Evolutionary conservation across 1,140 invertebrate genomes (phyloP), one percentile per base, ranked within the genome.

Genomic region (Nephila pilipes): DNA sequence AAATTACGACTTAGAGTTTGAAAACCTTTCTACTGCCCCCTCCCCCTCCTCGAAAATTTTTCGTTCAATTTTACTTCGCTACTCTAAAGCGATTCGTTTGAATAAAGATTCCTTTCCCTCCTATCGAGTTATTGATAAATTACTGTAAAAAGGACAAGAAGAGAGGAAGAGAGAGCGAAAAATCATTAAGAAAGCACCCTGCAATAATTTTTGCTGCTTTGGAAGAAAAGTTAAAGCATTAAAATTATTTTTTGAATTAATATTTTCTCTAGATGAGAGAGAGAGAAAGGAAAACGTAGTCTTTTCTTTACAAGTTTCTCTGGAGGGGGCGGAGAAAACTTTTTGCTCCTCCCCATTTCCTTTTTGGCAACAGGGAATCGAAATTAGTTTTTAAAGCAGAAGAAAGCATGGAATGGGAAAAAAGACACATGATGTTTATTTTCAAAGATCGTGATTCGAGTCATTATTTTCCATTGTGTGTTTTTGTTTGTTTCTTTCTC

Each of bases 61-160:
- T 54, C 46, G 80, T 81, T 81, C 85, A 87, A 60, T 60, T 90
- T 90, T 58, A 79, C n/a, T 80, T 79, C 88, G 12, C 79, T 54
- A 83, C 85, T 87, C 58, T 36, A 91, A 91, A 91, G 89, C 54
- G 55, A 54, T 91, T 91, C 89, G 89, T 83, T 83, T 55, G 80
- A 91, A 83, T 83, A 91, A 83, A 80, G 89, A 63, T 91, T 83
- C 89, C 20, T 60, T 54, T 65, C 58, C 32, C 60, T 83, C 89
- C 89, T 75, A 91, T 91, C 79, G 89, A 91, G 89, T 91, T 91
- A 91, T 91, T 91, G 89, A 91, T 91, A 91, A 91, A 91, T 91
- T 91, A 91, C 75, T 25, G 38, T 79, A 32, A 58, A 88, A 90
- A 80, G 69, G 75, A 90, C 55, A 58, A 36, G 25, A 14, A 38